Evolutionary conservation across 2,797 vertebrate species (phyloP).

Genomic region (Phrynocephalus guinanensis): DNA sequence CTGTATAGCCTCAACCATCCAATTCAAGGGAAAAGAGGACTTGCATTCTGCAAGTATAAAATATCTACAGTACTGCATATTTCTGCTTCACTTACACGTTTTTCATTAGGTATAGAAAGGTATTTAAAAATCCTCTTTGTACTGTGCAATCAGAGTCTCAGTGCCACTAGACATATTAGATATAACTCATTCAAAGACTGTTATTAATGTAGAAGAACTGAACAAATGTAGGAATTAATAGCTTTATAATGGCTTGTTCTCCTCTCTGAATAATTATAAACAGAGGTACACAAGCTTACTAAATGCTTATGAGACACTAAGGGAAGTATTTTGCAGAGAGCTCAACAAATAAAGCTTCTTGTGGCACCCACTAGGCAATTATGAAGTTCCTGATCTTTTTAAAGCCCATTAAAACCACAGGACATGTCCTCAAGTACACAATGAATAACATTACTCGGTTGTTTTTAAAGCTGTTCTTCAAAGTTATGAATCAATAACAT

Average conservation of each 20-base stretch:
- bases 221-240: slow-evolving; percentile 17
- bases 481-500: neutral
- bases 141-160: neutral
- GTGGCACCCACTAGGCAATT: slow-evolving; percentile 16
- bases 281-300: neutral
- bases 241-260: neutral
- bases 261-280: neutral
- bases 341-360: slow-evolving; percentile 4
- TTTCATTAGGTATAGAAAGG: neutral
- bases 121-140: slow-evolving; percentile 14
- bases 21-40: no score
- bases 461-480: slow-evolving; percentile 1
- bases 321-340: slow-evolving; percentile 13
- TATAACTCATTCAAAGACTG: neutral
- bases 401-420: neutral
- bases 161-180: neutral
- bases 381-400: neutral
- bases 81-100: neutral
- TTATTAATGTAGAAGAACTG: slow-evolving; percentile 9
- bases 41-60: neutral
- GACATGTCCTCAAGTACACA: neutral
- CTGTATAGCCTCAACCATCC: no score
- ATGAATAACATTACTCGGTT: neutral
- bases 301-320: slow-evolving; percentile 26
- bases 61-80: neutral